Evolutionary conservation across 2,113 vertebrate species (phyloP), one percentile per base, ranked within the genome.

Genomic region (Dipodomys merriami): DNA sequence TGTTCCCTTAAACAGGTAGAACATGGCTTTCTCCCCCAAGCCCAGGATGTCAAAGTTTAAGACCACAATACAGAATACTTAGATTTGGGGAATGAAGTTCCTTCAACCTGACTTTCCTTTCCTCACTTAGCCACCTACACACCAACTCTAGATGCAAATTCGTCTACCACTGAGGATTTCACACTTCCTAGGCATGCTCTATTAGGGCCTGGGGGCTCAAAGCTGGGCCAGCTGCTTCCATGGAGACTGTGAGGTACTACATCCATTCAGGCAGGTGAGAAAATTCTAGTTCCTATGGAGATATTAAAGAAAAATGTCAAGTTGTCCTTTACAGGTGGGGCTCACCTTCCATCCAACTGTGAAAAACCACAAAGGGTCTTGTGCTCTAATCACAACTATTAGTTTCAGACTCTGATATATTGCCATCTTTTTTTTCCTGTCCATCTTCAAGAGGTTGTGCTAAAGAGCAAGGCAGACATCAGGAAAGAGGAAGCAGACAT

Each of bases 121-220:
- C 90, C 92, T 93, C 96, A 90, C 86, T 91, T 96, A 92, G 95
- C 91, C 95, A 93, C 93, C 94, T 92, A 60, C 95, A 89, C 53
- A 25, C 94, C 96, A 97, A 98, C 96, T 96, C 97, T 92, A 90
- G 35, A 97, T 81, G 3, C 96, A 96, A 97, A 94, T 90, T 95
- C 80, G 0, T 72, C 96, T 79, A 95, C 92, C 39, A 78, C 88
- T 94, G 76, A 94, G 94, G 84, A 90, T 86, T 80, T 90, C 94
- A 95, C 71, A 91, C 96, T 84, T 5, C 20, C 71, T 19, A 20
- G 57, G 64, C 20, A 19, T 83, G 72, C 96, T 86, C 93, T 94
- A 85, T 92, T 65, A 96, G 82, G 2, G 87, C 79, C 57, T 57
- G 53, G 72, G 44, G 16, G 91, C 89, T 90, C 91, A 93, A 67